Base-by-base conservation (phyloP, 2,888 invertebrate genomes). In the Muscina levida region DNA sequence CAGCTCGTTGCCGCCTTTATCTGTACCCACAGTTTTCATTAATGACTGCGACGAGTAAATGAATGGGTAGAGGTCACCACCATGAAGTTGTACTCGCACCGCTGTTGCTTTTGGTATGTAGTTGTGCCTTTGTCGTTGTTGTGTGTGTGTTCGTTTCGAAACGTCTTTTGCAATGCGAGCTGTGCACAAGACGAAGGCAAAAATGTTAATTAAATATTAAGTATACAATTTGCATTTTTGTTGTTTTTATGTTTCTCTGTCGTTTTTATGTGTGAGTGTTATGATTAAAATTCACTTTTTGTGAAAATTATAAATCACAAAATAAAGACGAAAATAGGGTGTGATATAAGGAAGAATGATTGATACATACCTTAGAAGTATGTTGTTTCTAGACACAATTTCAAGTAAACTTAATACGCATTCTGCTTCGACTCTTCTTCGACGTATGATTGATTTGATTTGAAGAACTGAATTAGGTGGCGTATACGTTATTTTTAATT, bases 161-260 rank as follows among this genome's bases (percentile, higher is more conserved):
- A n/a, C n/a, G n/a, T n/a, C n/a, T n/a, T n/a, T n/a, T n/a, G n/a
- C n/a, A n/a, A n/a, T n/a, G n/a, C n/a, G n/a, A n/a, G n/a, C n/a
- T n/a, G 2, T 48, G 48, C 10, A 4, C 13, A 17, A 15, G 17
- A 37, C 6, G 19, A 39, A 37, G 24, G 2, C 37, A 39, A 48
- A 71, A 71, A 48, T 71, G 57, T 59, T 73, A 73, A 73, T 66
- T 73, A 57, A 73, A 73, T 73, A 57, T 66, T 73, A n/a, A n/a
- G n/a, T n/a, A 1, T 37, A 48, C 31, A 73, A 73, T 57, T 65
- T 66, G 44, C 56, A 67, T 73, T 56, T n/a, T 66, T 15, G 31
- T 31, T 57, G 57, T 57, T 57, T 26, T 39, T 31, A 37, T 46
- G 51, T 2, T 19, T 53, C 10, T 19, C 22, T 53, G 22, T 15